These are phyloP conservation scores for Regulus satrapa DNA, from an alignment of 2,113 vertebrate genomes.

Conservation along the genomic window DNA sequence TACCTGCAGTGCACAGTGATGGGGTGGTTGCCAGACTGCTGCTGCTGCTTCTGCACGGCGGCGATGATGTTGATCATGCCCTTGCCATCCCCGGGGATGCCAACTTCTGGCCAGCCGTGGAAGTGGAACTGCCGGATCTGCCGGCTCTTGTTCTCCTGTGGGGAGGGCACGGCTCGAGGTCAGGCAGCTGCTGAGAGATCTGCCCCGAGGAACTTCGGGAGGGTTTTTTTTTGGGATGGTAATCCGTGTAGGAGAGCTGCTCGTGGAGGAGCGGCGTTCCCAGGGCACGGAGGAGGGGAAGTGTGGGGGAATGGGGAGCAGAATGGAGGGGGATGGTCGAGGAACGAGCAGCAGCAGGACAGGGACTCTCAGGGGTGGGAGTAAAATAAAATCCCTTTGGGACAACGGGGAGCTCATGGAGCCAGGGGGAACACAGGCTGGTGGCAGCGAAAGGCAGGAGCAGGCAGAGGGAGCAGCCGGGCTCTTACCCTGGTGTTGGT, in stretches of 20 bases:
- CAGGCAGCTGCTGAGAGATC: neutral
- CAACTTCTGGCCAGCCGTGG: slow-evolving; percentile 97
- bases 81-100: slow-evolving; percentile 93
- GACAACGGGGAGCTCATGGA: neutral
- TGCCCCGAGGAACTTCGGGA: neutral
- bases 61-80: slow-evolving; percentile 99
- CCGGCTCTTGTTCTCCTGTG: slow-evolving; percentile 92
- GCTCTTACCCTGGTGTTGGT: slow-evolving; percentile 92
- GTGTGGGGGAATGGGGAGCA: neutral
- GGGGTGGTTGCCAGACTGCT: slow-evolving; percentile 97
- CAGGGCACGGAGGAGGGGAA: rapidly evolving
- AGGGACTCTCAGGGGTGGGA: neutral
- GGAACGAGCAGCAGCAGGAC: neutral
- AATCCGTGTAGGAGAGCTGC: rapidly evolving
- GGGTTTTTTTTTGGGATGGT: neutral
- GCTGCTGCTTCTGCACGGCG: slow-evolving; percentile 96
- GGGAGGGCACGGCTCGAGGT: neutral
- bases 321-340: neutral
- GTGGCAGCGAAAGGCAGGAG: neutral
- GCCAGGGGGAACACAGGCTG: neutral
- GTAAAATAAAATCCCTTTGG: neutral
- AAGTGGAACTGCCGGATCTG: slow-evolving; percentile 97
- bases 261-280: neutral
- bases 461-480: neutral
- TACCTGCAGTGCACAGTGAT: slow-evolving; percentile 99